Conservation (phyloP, 2,797 vertebrate species). For the Poecilia wingei region DNA sequence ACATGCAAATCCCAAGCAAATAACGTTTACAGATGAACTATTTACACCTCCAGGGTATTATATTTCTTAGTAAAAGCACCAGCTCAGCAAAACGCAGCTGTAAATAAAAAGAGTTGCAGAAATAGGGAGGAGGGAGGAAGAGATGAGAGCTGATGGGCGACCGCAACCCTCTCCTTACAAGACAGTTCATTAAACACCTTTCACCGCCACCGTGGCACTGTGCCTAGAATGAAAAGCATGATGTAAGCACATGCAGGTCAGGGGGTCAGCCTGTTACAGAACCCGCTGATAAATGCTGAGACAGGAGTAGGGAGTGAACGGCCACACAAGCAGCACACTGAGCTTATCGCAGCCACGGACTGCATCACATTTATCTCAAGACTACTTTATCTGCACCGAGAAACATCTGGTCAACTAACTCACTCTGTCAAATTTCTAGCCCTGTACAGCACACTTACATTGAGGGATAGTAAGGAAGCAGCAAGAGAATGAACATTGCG, state of each 20-base stretch:
- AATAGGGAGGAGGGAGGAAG: slow-evolving; percentile 59
- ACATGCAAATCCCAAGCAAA: slow-evolving; percentile 61
- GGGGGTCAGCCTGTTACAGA: slow-evolving; percentile 53
- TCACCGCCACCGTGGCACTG: slow-evolving; percentile 43
- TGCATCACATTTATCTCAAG: slow-evolving; percentile 49
- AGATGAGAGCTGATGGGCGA: slow-evolving; percentile 57
- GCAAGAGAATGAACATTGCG: slow-evolving; percentile 15
- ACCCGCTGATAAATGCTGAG: slow-evolving; percentile 65
- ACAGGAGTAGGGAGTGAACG: slow-evolving; percentile 40
- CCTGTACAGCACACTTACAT: slow-evolving; percentile 6
- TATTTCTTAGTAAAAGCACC: slow-evolving; percentile 52
- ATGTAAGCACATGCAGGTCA: slow-evolving; percentile 61
- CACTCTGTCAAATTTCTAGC: slow-evolving; percentile 18
- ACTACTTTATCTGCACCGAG: slow-evolving; percentile 44
- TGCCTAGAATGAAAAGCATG: slow-evolving; percentile 57
- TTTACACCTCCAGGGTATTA: slow-evolving; percentile 61
- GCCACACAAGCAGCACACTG: slow-evolving; percentile 22
- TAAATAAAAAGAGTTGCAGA: slow-evolving; percentile 61
- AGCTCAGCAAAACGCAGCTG: slow-evolving; percentile 71
- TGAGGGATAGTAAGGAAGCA: slow-evolving; percentile 16
- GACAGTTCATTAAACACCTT: slow-evolving; percentile 76
- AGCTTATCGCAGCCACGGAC: slow-evolving; percentile 52
- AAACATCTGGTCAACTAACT: slow-evolving; percentile 43
- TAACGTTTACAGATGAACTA: slow-evolving; percentile 55
- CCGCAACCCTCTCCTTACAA: slow-evolving; percentile 51